Evolutionary conservation across 2,888 invertebrate genomes (phyloP).

Genomic region (Chorisops tibialis): DNA sequence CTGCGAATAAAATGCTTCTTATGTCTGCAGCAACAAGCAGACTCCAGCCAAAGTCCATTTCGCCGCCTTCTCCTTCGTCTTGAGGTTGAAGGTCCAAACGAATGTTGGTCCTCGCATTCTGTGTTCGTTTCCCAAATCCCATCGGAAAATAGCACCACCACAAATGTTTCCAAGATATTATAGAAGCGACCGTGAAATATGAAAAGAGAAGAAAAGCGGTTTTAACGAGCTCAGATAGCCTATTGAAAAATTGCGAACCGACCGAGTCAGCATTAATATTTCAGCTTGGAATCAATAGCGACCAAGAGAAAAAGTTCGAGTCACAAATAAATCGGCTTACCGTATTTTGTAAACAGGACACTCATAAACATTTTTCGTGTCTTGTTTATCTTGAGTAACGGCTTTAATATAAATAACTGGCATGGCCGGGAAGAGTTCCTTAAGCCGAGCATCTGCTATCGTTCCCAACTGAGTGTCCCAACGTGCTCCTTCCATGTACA

Average conservation of each 20-base stretch:
- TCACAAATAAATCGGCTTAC: conserved; percentile 36
- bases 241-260: too few relatives aligned
- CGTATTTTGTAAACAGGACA: conserved; percentile 93
- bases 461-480: conserved; percentile 80
- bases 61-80: conserved; percentile 79
- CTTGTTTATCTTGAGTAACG: conserved; percentile 85
- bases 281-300: not conserved
- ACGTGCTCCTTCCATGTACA: conserved; percentile 91
- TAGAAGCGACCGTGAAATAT: too few relatives aligned
- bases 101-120: conserved; percentile 81
- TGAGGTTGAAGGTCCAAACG: conserved; percentile 92
- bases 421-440: conserved; percentile 86
- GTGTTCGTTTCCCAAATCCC: conserved; percentile 28
- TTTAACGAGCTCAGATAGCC: too few relatives aligned
- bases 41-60: conserved; percentile 92
- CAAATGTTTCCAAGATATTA: too few relatives aligned
- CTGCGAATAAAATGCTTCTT: conserved; percentile 38
- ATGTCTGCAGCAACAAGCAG: conserved; percentile 79
- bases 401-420: conserved; percentile 87
- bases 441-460: conserved; percentile 79
- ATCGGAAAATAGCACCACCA: too few relatives aligned
- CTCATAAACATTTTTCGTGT: conserved; percentile 80
- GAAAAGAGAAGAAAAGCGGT: too few relatives aligned
- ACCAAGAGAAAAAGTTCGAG: not conserved
- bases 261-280: too few relatives aligned